These are phyloP conservation scores for Penelope pileata DNA, from an alignment of 2,113 vertebrate genomes.

Conservation along the genomic window DNA sequence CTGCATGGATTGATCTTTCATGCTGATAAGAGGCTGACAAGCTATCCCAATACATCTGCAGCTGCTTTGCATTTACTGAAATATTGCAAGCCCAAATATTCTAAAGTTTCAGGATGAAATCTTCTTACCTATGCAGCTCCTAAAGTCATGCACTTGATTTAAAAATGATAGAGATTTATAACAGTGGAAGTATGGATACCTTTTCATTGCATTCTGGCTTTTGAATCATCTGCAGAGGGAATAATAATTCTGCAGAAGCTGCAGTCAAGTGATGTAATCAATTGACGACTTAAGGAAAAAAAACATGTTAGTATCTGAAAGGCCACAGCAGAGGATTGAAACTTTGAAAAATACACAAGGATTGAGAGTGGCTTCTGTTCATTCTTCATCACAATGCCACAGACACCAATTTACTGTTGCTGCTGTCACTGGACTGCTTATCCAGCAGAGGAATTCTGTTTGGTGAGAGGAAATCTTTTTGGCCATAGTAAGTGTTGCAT, in stretches of 20 bases:
- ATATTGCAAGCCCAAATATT: not conserved
- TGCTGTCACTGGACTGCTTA: not conserved
- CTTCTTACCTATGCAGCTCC: not conserved
- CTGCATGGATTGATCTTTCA: not conserved
- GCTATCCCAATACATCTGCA: not conserved
- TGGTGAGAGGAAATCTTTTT: constrained; percentile 6
- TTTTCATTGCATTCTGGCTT: not conserved
- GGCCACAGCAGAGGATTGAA: not conserved
- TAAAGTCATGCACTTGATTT: not conserved
- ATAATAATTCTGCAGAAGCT: not conserved
- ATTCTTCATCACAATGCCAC: not conserved
- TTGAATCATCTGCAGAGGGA: not conserved
- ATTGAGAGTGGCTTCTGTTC: not conserved
- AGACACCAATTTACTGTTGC: not conserved
- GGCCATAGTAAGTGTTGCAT: not conserved
- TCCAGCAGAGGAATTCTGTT: not conserved
- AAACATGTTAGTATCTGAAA: not conserved
- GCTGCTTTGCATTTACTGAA: not conserved
- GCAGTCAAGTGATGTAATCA: not conserved
- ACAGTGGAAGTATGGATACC: not conserved
- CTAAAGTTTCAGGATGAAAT: not conserved
- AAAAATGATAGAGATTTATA: not conserved
- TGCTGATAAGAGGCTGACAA: not conserved
- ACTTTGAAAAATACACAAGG: not conserved
- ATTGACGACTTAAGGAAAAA: not conserved